A percentile compares a stretch with the other conserved stretches of the same genome.
Evolutionary conservation across 1,140 invertebrate species (phyloP).

Genomic region (Phymastichus coffea): DNA sequence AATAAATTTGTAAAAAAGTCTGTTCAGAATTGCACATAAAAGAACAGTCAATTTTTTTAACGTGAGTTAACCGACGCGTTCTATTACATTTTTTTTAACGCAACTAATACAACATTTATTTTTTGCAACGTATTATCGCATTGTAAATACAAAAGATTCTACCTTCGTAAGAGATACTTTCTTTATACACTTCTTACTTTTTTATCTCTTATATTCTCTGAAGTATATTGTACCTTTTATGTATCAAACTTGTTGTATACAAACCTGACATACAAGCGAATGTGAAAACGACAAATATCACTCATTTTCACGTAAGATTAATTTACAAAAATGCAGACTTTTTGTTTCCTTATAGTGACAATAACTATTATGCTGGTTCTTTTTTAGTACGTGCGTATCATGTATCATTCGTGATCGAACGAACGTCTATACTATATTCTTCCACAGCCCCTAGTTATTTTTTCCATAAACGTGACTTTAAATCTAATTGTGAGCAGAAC

Average conservation of each 20-base stretch:
- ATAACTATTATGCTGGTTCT: constrained; percentile 4
- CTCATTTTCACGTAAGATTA: constrained; percentile 2
- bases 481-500: neutral
- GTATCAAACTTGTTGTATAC: constrained; percentile 11
- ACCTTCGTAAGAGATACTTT: constrained; percentile 7
- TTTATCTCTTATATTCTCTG: neutral
- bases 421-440: constrained; percentile 21
- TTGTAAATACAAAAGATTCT: constrained; percentile 17
- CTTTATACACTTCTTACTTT: constrained; percentile 2
- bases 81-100: too few relatives aligned
- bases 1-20: constrained; percentile 10
- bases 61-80: neutral
- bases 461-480: constrained; percentile 7
- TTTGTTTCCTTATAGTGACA: constrained; percentile 18
- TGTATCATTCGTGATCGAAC: constrained; percentile 1
- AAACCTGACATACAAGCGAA: constrained; percentile 6
- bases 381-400: constrained; percentile 6
- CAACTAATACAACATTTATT: too few relatives aligned
- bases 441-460: constrained; percentile 20
- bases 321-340: constrained; percentile 26
- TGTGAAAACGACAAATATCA: constrained; percentile 15
- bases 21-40: constrained; percentile 5
- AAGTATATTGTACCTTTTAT: neutral
- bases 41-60: neutral
- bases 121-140: too few relatives aligned